phyloP scores from a whole-genome alignment of 2,888 invertebrate species.

The Troides oblongomaculatus region DNA sequence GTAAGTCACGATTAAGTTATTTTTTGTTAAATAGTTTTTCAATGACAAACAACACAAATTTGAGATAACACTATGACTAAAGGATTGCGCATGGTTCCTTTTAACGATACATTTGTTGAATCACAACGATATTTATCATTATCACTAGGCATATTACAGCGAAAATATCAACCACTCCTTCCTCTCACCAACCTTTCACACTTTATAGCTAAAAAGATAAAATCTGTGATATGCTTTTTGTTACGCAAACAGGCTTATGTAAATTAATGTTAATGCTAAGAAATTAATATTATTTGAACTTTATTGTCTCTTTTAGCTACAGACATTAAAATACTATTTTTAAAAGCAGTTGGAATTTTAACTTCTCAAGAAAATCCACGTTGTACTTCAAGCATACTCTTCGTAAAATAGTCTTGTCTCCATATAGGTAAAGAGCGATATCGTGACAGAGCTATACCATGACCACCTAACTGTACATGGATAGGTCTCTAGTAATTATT shows the following conservation, averaged over 20 bases:
- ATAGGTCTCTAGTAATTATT: too few species aligned
- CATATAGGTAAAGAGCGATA: too few species aligned
- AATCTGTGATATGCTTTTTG: background rate
- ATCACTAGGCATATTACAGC: background rate
- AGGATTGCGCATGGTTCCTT: conserved; percentile 15
- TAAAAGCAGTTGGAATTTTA: too few species aligned
- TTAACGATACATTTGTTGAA: conserved; percentile 10
- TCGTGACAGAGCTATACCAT: too few species aligned
- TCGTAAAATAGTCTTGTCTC: too few species aligned
- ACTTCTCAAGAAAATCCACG: too few species aligned
- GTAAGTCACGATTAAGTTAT: background rate
- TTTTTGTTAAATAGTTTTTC: conserved; percentile 1
- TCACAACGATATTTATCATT: conserved; percentile 7
- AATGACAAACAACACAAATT: conserved; percentile 1
- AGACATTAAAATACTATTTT: too few species aligned
- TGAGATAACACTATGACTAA: conserved; percentile 13
- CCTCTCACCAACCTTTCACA: background rate
- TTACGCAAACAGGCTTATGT: background rate
- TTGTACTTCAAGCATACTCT: too few species aligned
- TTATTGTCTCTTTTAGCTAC: too few species aligned
- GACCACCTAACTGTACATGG: too few species aligned
- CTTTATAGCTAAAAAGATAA: background rate
- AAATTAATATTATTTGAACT: background rate
- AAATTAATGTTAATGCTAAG: background rate
- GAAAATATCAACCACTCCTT: background rate